Conservation (phyloP, 2,113 vertebrate species). For the Psophia crepitans region DNA sequence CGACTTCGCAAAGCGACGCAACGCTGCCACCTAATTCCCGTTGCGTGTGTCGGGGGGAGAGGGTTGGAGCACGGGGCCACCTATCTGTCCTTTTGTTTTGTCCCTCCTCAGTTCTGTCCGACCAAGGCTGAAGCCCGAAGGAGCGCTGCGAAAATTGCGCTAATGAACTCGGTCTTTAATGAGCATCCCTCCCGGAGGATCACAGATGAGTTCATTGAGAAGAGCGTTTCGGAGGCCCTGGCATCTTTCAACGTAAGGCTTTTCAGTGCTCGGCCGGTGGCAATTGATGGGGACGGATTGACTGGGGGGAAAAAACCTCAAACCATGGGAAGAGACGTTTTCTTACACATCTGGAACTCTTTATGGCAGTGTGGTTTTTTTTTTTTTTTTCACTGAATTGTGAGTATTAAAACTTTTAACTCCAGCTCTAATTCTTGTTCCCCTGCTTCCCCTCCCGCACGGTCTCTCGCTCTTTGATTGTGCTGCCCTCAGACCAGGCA, state of each 20-base stretch:
- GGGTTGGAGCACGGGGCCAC: background rate
- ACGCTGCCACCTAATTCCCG: background rate
- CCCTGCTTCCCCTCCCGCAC: background rate
- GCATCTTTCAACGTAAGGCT: slow-evolving; percentile 91
- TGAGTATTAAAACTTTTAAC: background rate
- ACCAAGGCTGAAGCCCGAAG: slow-evolving; percentile 94
- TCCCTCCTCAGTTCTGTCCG: slow-evolving; percentile 88
- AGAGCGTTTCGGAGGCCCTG: slow-evolving; percentile 92
- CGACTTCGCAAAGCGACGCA: background rate
- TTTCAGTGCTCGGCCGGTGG: background rate
- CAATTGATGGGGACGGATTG: background rate
- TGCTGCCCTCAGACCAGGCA: background rate
- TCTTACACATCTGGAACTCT: slow-evolving; percentile 11
- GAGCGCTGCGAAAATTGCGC: slow-evolving; percentile 94
- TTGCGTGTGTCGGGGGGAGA: background rate
- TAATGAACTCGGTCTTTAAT: slow-evolving; percentile 98
- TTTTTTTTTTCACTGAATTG: background rate
- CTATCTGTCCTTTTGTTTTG: too few relatives aligned
- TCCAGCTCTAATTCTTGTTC: background rate
- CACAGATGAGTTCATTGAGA: slow-evolving; percentile 96
- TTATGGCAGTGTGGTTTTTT: background rate
- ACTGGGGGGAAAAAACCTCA: background rate
- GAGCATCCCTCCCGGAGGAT: slow-evolving; percentile 95
- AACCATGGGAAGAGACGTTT: background rate
- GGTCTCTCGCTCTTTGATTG: background rate